Conservation (phyloP, 2,797 vertebrate genomes). For the Neopelma chrysocephalum region DNA sequence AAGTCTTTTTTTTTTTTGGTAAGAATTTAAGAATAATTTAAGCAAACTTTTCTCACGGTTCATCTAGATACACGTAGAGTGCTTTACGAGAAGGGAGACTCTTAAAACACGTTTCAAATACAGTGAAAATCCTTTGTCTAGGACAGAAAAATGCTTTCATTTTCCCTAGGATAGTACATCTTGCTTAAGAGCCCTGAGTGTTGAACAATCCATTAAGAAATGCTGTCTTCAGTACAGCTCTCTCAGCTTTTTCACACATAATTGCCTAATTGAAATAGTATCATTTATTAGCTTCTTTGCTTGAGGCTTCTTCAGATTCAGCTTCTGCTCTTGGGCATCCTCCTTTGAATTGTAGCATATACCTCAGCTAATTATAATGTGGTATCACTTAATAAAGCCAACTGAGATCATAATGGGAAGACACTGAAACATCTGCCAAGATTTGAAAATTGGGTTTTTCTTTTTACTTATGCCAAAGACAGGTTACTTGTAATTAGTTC, state of each 20-base stretch:
- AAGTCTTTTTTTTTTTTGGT: background rate
- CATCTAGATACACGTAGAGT: background rate
- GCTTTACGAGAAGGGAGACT: background rate
- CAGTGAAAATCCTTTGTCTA: background rate
- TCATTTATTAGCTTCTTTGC: slow-evolving; percentile 65
- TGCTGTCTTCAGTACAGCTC: slow-evolving; percentile 22
- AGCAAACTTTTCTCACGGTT: background rate
- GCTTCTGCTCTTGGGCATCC: slow-evolving; percentile 45
- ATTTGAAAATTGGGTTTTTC: slow-evolving; percentile 40
- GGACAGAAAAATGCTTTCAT: background rate
- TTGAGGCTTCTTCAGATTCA: slow-evolving; percentile 53
- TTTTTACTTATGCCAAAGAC: slow-evolving; percentile 60
- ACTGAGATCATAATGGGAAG: slow-evolving; percentile 73
- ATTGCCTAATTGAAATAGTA: slow-evolving; percentile 63
- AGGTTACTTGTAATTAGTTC: slow-evolving; percentile 77
- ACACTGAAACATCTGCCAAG: slow-evolving; percentile 64
- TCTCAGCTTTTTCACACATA: slow-evolving; percentile 61
- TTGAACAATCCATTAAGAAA: slow-evolving; percentile 44
- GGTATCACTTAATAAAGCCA: slow-evolving; percentile 71
- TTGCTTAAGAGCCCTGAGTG: slow-evolving; percentile 36
- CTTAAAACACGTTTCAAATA: background rate
- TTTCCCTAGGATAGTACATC: background rate
- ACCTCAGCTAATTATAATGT: slow-evolving; percentile 71
- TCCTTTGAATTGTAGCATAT: slow-evolving; percentile 62
- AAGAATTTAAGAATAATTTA: background rate